Evolutionary conservation across 1,140 invertebrate species (phyloP).

Genomic region (Temnothorax longispinosus): DNA sequence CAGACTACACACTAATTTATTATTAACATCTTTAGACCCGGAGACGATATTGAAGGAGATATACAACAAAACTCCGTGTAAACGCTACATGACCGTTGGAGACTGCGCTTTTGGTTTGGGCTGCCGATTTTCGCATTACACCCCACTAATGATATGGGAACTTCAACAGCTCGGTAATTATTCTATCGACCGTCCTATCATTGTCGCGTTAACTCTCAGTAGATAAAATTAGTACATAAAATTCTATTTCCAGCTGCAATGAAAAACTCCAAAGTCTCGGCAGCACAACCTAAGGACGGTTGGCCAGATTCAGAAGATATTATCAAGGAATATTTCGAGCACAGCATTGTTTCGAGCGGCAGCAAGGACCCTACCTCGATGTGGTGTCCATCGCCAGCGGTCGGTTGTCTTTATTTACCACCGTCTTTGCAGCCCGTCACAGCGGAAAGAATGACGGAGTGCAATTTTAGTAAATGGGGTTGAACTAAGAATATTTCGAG

Average conservation of each 20-base stretch:
- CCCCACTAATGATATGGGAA: slow-evolving; percentile 85
- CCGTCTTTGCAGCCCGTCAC: slow-evolving; percentile 87
- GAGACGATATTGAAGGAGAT: slow-evolving; percentile 88
- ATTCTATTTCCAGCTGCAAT: slow-evolving; percentile 72
- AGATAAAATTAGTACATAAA: neutral
- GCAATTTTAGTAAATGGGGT: slow-evolving; percentile 86
- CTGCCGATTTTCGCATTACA: slow-evolving; percentile 89
- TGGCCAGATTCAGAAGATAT: slow-evolving; percentile 75
- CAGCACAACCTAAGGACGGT: neutral
- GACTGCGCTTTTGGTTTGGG: slow-evolving; percentile 87
- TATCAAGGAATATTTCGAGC: slow-evolving; percentile 77
- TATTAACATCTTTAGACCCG: slow-evolving; percentile 86
- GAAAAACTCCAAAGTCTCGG: slow-evolving; percentile 58
- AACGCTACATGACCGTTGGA: slow-evolving; percentile 86
- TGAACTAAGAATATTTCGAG: slow-evolving; percentile 75
- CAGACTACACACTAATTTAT: neutral
- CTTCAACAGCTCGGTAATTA: slow-evolving; percentile 86
- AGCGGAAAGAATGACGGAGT: slow-evolving; percentile 84
- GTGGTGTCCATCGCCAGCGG: slow-evolving; percentile 86
- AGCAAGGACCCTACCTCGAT: slow-evolving; percentile 70
- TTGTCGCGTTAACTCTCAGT: neutral
- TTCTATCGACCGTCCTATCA: neutral
- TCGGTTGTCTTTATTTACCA: slow-evolving; percentile 86
- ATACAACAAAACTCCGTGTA: slow-evolving; percentile 87
- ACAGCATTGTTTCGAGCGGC: slow-evolving; percentile 52